phyloP scores from a whole-genome alignment of 2,797 vertebrate genomes.

The Adelosebastes latens region DNA sequence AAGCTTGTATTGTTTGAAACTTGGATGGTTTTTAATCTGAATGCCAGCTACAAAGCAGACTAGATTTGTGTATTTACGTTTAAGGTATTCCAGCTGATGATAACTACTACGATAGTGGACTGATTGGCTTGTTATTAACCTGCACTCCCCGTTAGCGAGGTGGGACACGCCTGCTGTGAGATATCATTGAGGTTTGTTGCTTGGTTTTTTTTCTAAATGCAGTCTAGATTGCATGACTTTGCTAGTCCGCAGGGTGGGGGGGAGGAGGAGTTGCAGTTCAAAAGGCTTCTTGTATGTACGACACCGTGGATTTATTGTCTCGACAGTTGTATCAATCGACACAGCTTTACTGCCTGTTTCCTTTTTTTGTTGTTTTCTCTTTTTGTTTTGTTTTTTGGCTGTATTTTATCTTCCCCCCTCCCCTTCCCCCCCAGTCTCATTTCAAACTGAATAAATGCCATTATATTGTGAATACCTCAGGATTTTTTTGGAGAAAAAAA shows the following conservation, averaged over 20 bases:
- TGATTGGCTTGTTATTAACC: conserved; percentile 57
- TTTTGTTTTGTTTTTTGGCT: conserved; percentile 43
- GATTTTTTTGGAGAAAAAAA: conserved; percentile 84
- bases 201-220: conserved; percentile 40
- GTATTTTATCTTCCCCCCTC: conserved; percentile 49
- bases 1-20: conserved; percentile 45
- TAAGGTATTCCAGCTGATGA: conserved; percentile 43
- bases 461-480: conserved; percentile 91
- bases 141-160: conserved; percentile 21
- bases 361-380: conserved; percentile 23
- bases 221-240: conserved; percentile 60
- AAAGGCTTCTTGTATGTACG: conserved; percentile 49
- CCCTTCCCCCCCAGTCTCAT: conserved; percentile 61
- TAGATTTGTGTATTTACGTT: conserved; percentile 5
- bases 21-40: conserved; percentile 46
- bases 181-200: conserved; percentile 28
- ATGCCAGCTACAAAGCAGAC: conserved; percentile 25
- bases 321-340: conserved; percentile 60
- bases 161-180: conserved; percentile 37
- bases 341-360: conserved; percentile 66
- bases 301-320: conserved; percentile 50
- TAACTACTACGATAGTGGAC: conserved; percentile 35
- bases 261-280: conserved; percentile 32
- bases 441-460: conserved; percentile 86
- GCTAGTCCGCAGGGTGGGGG: conserved; percentile 34